Evolutionary conservation across 2,888 invertebrate genomes (phyloP).

Genomic region (Adelognathus sp.): DNA sequence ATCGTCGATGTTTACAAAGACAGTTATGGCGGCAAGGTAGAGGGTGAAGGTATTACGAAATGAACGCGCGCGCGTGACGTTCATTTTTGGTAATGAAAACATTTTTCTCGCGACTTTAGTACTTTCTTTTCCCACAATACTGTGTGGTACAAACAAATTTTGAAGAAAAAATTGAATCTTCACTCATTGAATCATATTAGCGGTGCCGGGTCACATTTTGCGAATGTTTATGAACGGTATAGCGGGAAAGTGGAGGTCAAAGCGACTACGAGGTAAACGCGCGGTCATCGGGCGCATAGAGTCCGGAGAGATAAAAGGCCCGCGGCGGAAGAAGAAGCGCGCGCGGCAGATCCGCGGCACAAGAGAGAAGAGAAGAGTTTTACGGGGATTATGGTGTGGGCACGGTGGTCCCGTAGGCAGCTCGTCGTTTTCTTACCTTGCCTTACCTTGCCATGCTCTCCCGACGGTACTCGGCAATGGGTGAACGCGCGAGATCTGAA

Average conservation of each 20-base stretch:
- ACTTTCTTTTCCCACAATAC: too few relatives aligned
- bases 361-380: slow-evolving; percentile 28
- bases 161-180: too few relatives aligned
- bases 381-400: slow-evolving; percentile 28
- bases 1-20: too few relatives aligned
- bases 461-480: slow-evolving; percentile 12
- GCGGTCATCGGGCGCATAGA: slow-evolving; percentile 45
- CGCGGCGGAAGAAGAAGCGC: slow-evolving; percentile 32
- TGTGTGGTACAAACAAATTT: too few relatives aligned
- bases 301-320: slow-evolving; percentile 49
- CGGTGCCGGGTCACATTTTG: neutral
- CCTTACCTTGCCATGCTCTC: slow-evolving; percentile 2
- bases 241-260: neutral
- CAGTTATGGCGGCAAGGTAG: too few relatives aligned
- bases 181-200: too few relatives aligned
- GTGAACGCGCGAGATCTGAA: slow-evolving; percentile 17
- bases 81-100: too few relatives aligned
- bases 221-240: neutral
- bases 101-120: too few relatives aligned
- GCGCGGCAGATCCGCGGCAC: too few relatives aligned
- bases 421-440: slow-evolving; percentile 19
- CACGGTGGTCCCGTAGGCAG: slow-evolving; percentile 46
- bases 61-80: too few relatives aligned
- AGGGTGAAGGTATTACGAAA: too few relatives aligned
- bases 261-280: neutral